Conservation (phyloP, 2,888 invertebrate species). For the Pseudococcus longispinus region DNA sequence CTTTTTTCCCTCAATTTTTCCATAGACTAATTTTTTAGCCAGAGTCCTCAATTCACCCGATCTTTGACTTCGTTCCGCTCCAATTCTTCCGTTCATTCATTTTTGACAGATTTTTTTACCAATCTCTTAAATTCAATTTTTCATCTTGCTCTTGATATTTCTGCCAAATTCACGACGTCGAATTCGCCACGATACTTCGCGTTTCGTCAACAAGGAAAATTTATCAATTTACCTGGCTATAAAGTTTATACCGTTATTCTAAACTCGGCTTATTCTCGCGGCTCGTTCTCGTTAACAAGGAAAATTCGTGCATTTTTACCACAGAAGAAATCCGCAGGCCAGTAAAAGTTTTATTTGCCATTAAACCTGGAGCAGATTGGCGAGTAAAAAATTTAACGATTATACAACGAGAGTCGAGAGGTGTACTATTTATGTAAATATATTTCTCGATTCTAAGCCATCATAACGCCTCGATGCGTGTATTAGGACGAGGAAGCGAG, state of each 20-base stretch:
- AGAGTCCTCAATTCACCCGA: neutral
- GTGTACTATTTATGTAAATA: conserved; percentile 19
- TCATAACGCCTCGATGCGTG: neutral
- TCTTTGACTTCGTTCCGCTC: too few species aligned
- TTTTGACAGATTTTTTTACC: neutral
- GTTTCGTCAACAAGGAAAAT: neutral
- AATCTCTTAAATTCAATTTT: too few species aligned
- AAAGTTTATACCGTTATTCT: neutral
- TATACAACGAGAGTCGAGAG: neutral
- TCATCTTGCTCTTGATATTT: too few species aligned
- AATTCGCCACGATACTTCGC: too few species aligned
- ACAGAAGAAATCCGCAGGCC: neutral
- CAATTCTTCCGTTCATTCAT: too few species aligned
- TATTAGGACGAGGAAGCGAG: neutral
- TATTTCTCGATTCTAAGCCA: neutral
- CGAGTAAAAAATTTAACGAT: conserved; percentile 22
- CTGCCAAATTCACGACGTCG: too few species aligned
- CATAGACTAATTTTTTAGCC: neutral
- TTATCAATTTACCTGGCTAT: neutral
- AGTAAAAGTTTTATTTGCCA: neutral
- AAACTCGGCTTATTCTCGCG: neutral
- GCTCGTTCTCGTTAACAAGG: neutral
- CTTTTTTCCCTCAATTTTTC: too few species aligned
- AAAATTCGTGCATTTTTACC: neutral
- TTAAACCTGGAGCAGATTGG: neutral